These are phyloP conservation scores for Agelaius phoeniceus DNA, from an alignment of 2,113 vertebrate genomes.

Conservation along the genomic window DNA sequence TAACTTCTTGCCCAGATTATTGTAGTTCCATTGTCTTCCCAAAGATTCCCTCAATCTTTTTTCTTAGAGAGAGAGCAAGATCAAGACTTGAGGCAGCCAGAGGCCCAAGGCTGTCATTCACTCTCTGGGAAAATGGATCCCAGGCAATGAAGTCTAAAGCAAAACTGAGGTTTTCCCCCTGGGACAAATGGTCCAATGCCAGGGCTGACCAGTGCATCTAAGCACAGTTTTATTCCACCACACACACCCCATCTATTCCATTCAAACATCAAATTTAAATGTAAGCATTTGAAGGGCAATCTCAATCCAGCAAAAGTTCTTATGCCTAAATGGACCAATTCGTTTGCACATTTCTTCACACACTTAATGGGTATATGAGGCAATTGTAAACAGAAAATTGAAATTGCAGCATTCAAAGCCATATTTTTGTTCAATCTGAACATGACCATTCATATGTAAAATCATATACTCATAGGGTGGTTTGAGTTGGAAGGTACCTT, in stretches of 20 bases:
- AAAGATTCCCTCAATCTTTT: background rate
- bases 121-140: background rate
- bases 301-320: background rate
- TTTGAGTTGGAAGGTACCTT: background rate
- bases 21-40: background rate
- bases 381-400: background rate
- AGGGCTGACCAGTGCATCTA: background rate
- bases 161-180: background rate
- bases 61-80: background rate
- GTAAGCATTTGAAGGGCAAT: background rate
- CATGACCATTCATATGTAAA: background rate
- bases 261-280: background rate
- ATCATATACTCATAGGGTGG: background rate
- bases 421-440: background rate
- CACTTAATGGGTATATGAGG: background rate
- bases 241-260: background rate
- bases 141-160: background rate
- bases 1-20: background rate
- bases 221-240: background rate
- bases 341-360: background rate
- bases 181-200: background rate
- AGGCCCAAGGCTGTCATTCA: background rate
- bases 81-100: background rate
- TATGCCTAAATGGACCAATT: background rate
- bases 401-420: background rate